Evolutionary conservation across 2,797 vertebrate genomes (phyloP), one percentile per base, ranked within the genome.

Genomic region (Sciurus carolinensis): DNA sequence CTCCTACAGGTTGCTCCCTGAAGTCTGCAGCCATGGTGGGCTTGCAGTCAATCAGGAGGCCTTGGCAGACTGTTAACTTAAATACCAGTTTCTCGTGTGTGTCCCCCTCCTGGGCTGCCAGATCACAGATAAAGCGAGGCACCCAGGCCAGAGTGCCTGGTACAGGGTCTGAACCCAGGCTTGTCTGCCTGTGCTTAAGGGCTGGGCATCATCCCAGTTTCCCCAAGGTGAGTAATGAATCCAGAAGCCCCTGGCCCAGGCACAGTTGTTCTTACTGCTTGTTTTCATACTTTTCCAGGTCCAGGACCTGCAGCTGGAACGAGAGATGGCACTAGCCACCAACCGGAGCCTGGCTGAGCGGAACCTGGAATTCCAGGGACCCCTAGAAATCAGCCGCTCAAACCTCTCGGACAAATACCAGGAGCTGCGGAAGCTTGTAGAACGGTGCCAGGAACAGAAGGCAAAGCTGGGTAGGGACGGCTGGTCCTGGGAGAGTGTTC

Each of bases 301-400:
- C 42, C 99, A 99, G 98, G 99, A 99, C 97, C 99, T 99, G 69
- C 99, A 99, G 98, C 98, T 99, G 98, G 99, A 99, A 84, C 98
- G 99, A 87, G 99, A 99, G 97, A 99, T 99, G 99, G 99, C 99
- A 0, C 97, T 99, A 93, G 99, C 99, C 12, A 98, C 99, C 90
- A 99, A 99, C 97, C 99, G 99, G 64, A 99, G 99, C 97, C 98
- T 99, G 98, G 99, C 99, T 0, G 99, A 99, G 97, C 99, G 98
- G 97, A 99, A 99, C 98, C 99, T 99, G 88, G 99, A 99, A 95
- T 98, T 99, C 97, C 99, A 99, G 96, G 99, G 97, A 0, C 99
- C 98, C 0, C 97, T 99, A 95, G 99, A 99, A 98, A 97, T 97
- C 0, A 99, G 99, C 22, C 99, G 99, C 87, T 98, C 98, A 0